Base-by-base conservation (phyloP, 2,113 vertebrate species). In the Eubucco bourcierii region DNA sequence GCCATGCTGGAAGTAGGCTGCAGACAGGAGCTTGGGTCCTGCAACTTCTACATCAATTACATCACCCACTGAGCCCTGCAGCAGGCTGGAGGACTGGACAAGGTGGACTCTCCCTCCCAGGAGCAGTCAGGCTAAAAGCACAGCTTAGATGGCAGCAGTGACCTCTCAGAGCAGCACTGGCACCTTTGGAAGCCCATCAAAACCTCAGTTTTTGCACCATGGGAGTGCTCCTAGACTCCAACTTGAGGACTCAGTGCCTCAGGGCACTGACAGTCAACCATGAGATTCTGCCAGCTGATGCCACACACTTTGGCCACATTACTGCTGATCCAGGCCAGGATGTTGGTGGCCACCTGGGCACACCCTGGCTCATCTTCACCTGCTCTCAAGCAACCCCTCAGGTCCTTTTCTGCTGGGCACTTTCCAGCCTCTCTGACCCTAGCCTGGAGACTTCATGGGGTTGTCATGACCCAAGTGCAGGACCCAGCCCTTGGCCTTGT, bases 261-360 rank as follows among this genome's bases (percentile, higher is more conserved):
- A 2, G 25, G 27, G 64, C 71, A 97, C 97, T 97, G 97, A 99
- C 99, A n/a, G 97, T 98, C 91, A 99, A 99, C 98, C 3, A 98
- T 99, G 79, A 99, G 98, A 97, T 99, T 99, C 29, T 90, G 95
- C 99, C 99, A 99, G 44, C 97, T 4, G 47, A 99, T 88, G 24
- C 90, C 82, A 7, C 98, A 82, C 9, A 96, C 44, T 11, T 97
- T 87, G 58, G 15, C 37, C 37, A 39, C 37, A 39, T 10, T 39
- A 39, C 41, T 41, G 41, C 41, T 41, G 41, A 41, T 41, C 41
- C 46, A 46, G 46, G 46, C 46, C 46, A 46, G 18, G 17, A 18
- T 46, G 46, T 46, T 46, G 17, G 46, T 46, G 46, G 46, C 46
- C 46, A 46, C 46, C 46, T 46, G 46, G 17, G 46, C 46, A 46